Evolutionary conservation across 1,140 invertebrate genomes (phyloP), one percentile per base, ranked within the genome.

Genomic region (Drosophila virilis): DNA sequence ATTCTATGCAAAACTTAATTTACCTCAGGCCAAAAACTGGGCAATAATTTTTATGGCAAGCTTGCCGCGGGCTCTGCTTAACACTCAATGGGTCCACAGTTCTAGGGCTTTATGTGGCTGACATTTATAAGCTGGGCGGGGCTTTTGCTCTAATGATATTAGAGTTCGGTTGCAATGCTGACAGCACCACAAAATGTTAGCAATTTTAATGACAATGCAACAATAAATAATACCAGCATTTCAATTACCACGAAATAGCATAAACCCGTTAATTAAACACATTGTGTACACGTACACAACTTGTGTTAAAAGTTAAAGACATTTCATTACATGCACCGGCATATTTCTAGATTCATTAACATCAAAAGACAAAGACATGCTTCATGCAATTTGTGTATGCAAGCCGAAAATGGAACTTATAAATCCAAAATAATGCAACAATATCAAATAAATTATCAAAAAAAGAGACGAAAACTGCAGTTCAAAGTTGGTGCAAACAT

Each of bases 1-100:
- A 76, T 67, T 88, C 70, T 89, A 88, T 89, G 84, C 84, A 68
- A 89, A 89, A 84, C 84, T 89, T 85, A 68, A 78, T 80, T 89
- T 89, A 76, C 77, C 85, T 80, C 52, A 64, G 73, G 81, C 81
- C 83, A 69, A 51, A 9, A 9, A 28, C 46, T 6, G 51, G 66
- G 57, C 74, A 67, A 73, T 58, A 37, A 73, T 66, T 72, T 72
- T 77, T 67, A 73, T 73, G 69, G 64, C 65, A 54, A 80, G 65
- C 54, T 73, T 55, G 54, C 66, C 33, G 28, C 10, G 8, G 33
- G 33, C 57, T 28, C 22, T 5, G 22, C 22, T 28, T 5, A 28
- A 28, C 22, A 28, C 22, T 28, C 22, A 28, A 28, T 28, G 22
- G 22, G 22, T 28, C 22, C 22, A 28, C 22, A 28, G 22, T 51